Conservation (phyloP, 1,140 invertebrate species). For the Chironomus striatipennis region DNA sequence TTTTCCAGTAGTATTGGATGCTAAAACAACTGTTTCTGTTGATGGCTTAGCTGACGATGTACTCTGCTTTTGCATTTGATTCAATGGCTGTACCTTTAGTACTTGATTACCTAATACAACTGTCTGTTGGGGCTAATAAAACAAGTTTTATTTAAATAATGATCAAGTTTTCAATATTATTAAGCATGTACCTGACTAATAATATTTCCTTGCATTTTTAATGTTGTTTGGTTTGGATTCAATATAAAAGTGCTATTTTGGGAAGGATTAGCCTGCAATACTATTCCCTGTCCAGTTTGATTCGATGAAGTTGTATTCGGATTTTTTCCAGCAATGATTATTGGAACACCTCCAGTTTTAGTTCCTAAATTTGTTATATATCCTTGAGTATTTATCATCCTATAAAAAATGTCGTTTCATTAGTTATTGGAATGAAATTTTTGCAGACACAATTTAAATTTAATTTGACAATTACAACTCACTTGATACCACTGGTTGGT, state of each 20-base stretch:
- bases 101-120: constrained; percentile 43
- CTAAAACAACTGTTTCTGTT: constrained; percentile 23
- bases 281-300: constrained; percentile 37
- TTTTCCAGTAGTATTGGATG: neutral
- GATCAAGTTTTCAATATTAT: neutral
- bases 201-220: constrained; percentile 34
- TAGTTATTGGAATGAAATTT: neutral
- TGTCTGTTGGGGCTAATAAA: constrained; percentile 29
- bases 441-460: constrained; percentile 10
- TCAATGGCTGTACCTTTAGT: constrained; percentile 32
- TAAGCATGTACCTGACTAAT: constrained; percentile 16
- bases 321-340: constrained; percentile 49
- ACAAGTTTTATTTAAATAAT: neutral
- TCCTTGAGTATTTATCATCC: constrained; percentile 47
- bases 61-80: constrained; percentile 12
- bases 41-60: neutral
- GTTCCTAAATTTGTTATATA: constrained; percentile 45
- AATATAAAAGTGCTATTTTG: constrained; percentile 34
- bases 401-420: neutral
- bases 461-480: constrained; percentile 28
- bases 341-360: constrained; percentile 48
- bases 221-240: constrained; percentile 34
- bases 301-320: constrained; percentile 39
- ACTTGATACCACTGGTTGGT: constrained; percentile 27
- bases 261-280: constrained; percentile 33